Evolutionary conservation across 2,113 vertebrate genomes (phyloP).

Genomic region (Calyptomena viridis): DNA sequence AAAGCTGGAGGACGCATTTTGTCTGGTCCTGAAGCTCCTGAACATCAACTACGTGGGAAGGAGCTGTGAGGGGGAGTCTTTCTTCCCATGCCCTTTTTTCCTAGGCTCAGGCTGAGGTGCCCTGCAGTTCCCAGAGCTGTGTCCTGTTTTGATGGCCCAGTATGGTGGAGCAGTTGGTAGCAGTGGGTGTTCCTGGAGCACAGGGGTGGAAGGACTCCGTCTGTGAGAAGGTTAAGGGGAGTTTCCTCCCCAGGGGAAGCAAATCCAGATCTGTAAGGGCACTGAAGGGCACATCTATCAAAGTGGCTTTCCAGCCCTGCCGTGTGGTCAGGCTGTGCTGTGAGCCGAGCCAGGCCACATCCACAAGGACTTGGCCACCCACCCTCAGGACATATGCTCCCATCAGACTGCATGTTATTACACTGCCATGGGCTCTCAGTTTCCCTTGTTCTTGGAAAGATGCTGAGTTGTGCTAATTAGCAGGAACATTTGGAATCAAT

Average conservation of each 20-base stretch:
- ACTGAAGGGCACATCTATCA: neutral
- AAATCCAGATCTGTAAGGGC: neutral
- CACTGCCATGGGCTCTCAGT: neutral
- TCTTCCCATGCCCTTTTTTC: neutral
- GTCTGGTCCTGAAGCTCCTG: neutral
- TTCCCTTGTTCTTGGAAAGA: neutral
- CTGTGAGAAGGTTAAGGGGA: neutral
- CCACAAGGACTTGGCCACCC: neutral
- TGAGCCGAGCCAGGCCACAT: neutral
- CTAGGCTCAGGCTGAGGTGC: neutral
- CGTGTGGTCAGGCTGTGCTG: neutral
- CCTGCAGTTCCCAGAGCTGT: neutral
- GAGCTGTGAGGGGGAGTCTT: neutral
- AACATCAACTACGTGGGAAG: neutral
- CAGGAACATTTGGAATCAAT: neutral
- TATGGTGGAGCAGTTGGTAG: neutral
- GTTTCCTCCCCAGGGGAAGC: neutral
- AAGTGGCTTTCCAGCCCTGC: neutral
- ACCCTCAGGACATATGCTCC: neutral
- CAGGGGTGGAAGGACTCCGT: neutral
- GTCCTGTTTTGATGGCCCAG: neutral
- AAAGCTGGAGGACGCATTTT: neutral
- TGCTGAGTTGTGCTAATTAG: neutral
- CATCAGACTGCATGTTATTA: rapidly evolving
- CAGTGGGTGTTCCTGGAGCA: neutral